Evolutionary conservation across 1,140 invertebrate genomes (phyloP), one percentile per base, ranked within the genome.

Genomic region (Pseudomyrmex cubaensis): DNA sequence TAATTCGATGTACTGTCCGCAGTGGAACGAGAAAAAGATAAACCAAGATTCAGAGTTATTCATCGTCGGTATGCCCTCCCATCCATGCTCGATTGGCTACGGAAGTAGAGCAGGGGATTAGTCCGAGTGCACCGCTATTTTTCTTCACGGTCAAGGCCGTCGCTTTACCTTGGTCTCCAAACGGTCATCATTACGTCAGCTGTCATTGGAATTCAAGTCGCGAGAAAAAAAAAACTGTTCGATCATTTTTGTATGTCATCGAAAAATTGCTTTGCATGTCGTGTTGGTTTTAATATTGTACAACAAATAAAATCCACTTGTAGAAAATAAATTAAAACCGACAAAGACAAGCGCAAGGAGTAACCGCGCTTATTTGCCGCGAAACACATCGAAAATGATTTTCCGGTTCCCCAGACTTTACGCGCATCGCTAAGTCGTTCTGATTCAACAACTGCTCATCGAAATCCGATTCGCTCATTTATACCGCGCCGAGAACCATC

Each of bases 391-490:
- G 44, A 44, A 46, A 59, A 20, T 54, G 25, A 15, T 35, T 35
- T 35, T 59, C 64, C n/a, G 44, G 17, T 70, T 72, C 57, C 44
- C 50, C 4, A 7, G 15, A 22, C 48, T 52, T 1, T n/a, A 17
- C 44, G 22, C 54, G 46, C 54, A 17, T 70, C 20, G 46, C 52
- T n/a, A 61, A 59, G 64, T 48, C 54, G 64, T 25, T 48, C 35
- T 15, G 63, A 80, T 80, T 80, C 66, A 57, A 59, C 64, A 57
- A 80, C 66, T 22, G 66, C 22, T 80, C 66, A 67, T 59, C 66
- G 66, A 44, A 80, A 70, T 80, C 66, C 76, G 87, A 89, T 84
- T 89, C 87, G 82, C 85, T 88, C 83, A 56, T 70, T 83, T 73
- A 77, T 75, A 54, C 46, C 62, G 64, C 57, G 73, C 80, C 56